phyloP scores from a whole-genome alignment of 2,113 vertebrate genomes.

The Tyto alba region DNA sequence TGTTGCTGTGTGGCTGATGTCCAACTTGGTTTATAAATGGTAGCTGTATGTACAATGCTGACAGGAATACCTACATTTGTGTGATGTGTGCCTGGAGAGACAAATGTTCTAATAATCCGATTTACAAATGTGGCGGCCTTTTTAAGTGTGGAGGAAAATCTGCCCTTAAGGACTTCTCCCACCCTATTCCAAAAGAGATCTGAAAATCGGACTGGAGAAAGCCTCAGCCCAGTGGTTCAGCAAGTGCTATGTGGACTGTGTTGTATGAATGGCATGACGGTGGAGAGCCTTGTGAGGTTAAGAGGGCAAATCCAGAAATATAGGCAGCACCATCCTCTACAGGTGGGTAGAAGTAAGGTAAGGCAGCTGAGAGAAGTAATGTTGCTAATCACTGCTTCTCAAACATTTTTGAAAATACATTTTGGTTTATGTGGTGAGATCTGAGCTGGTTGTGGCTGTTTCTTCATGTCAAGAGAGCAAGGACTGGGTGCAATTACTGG shows the following conservation, averaged over 20 bases:
- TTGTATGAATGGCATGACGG: neutral
- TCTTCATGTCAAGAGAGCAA: neutral
- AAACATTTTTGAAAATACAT: neutral
- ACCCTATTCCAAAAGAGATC: neutral
- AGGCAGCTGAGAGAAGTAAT: neutral
- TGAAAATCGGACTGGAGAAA: neutral
- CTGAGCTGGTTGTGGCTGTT: neutral
- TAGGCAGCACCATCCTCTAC: neutral
- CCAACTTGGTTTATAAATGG: neutral
- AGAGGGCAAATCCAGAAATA: neutral
- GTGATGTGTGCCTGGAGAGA: neutral
- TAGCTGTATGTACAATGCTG: fast-evolving
- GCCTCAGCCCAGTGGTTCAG: neutral
- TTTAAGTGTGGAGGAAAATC: neutral
- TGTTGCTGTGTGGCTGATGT: neutral
- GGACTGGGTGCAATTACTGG: neutral
- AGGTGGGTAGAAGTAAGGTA: neutral
- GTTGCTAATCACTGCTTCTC: neutral
- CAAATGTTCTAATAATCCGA: neutral
- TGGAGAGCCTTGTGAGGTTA: neutral
- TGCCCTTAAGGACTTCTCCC: neutral
- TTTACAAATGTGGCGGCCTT: neutral
- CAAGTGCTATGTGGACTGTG: neutral
- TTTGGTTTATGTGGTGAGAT: neutral
- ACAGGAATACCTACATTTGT: neutral